Evolutionary conservation across 2,797 vertebrate genomes (phyloP), one percentile per base, ranked within the genome.

Genomic region (Gallinago solitaria): DNA sequence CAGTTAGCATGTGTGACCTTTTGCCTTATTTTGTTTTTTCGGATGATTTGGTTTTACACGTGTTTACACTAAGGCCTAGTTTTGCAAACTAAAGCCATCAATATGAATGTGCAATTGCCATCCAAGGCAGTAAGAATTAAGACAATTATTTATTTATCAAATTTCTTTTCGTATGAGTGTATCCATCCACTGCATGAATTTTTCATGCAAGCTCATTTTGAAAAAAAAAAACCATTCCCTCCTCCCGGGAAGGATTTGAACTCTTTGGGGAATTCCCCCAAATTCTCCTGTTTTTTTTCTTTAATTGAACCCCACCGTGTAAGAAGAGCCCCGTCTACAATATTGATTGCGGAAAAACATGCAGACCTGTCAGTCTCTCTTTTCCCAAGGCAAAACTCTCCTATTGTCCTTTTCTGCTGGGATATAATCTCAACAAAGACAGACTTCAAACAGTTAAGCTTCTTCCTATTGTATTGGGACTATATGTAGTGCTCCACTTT

Each of bases 41-140:
- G 94, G 97, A 85, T 97, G 96, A 97, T 94, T 98, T 97, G 91
- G 95, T 98, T 98, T 97, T 97, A 97, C 89, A 97, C 81, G 53
- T 96, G 92, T 97, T 98, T 96, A 97, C 92, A 95, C 93, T 83
- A 81, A 97, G 93, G 95, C 84, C 81, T 80, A 59, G 92, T 93
- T 98, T 97, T 97, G 96, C 94, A 95, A 96, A 96, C 92, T 88
- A 21, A 75, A 96, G 92, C 95, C 92, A 95, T 95, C 83, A 39
- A 68, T 96, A 93, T 90, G 90, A 82, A 79, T 77, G 60, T 93
- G 73, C 94, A 97, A 95, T 96, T 96, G 96, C 96, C 97, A 60
- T 43, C n/a, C 54, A 8, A 88, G 71, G 93, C 95, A 92, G 95
- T 83, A 81, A 90, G 82, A 94, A 95, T 97, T 97, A 96, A 96